A percentile compares a stretch with the other conserved stretches of the same genome.
Conservation (phyloP, 2,113 vertebrate genomes). For the Noturus placidus region DNA sequence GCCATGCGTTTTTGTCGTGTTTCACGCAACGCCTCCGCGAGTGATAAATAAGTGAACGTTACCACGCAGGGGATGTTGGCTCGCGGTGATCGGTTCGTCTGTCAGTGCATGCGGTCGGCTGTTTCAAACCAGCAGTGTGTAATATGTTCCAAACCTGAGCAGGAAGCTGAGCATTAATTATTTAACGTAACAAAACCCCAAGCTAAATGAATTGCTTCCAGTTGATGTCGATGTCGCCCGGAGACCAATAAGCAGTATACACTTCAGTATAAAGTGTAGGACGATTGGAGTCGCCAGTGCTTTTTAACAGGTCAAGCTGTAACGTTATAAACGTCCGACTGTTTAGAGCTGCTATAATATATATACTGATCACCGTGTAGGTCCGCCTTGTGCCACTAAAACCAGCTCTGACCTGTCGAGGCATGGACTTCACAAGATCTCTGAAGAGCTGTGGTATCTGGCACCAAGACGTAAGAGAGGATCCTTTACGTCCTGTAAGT, state of each 20-base stretch:
- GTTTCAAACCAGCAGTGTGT: neutral
- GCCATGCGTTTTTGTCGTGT: neutral
- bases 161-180: neutral
- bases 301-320: neutral
- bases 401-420: too few species aligned
- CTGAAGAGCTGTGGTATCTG: too few species aligned
- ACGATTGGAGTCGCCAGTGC: neutral
- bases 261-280: neutral
- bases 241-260: neutral
- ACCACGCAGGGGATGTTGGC: neutral
- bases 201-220: conserved; percentile 1
- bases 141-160: neutral
- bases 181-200: neutral
- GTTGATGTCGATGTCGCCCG: neutral
- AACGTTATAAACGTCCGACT: neutral
- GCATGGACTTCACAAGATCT: too few species aligned
- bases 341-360: neutral
- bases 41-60: neutral
- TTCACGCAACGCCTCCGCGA: too few species aligned
- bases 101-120: neutral
- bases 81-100: neutral
- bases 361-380: too few species aligned
- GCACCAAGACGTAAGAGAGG: too few species aligned
- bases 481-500: too few species aligned
- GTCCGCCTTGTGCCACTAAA: too few species aligned